Evolutionary conservation across 53 echinoderm and acorn worm species (phyloP), one percentile per base, ranked within the genome.

Genomic region (Holothuria leucospilota): DNA sequence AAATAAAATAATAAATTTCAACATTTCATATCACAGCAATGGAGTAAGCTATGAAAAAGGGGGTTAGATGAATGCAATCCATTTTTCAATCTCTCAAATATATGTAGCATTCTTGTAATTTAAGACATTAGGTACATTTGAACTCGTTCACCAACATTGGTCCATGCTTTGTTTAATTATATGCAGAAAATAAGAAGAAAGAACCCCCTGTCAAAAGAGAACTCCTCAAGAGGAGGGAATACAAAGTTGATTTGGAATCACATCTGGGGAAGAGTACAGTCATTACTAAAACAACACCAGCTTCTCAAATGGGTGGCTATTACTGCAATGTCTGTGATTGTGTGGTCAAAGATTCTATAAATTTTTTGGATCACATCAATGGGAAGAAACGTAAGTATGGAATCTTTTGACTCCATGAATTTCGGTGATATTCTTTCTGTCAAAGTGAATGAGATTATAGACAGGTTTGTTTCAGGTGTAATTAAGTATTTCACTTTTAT

Each of bases 241-340:
- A 99, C 87, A 99, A 99, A 64, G 99, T 99, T 30, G 99, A 95
- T 87, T 89, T 99, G 20, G 99, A 99, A 88, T 99, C 99, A 6
- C 88, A 91, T 56, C 95, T 99, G 24, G 99, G 99, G 38, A 99
- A 99, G 80, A 93, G 95, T 40, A 95, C 95, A 81, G 99, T 99
- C 84, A 99, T 99, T 91, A 99, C 99, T 72, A 99, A 99, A 89
- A 95, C 99, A 11, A 99, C 99, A 23, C 99, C 99, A 28, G 90
- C 99, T 14, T 95, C 99, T 4, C 99, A 99, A 87, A 95, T 95
- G 95, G 99, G 99, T 21, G 99, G 99, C 23, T 99, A 99, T 86
- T 99, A 99, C 90, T 99, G 99, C 60, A 95, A 99, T 87, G 99
- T 99, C 39, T 99, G 99, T 66, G 99, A 99, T 84, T 99, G 99